These are phyloP conservation scores for Hydra vulgaris DNA, from an alignment of 30 jellyfish, hydroid and myxozoan genomes.

Conservation along the genomic window DNA sequence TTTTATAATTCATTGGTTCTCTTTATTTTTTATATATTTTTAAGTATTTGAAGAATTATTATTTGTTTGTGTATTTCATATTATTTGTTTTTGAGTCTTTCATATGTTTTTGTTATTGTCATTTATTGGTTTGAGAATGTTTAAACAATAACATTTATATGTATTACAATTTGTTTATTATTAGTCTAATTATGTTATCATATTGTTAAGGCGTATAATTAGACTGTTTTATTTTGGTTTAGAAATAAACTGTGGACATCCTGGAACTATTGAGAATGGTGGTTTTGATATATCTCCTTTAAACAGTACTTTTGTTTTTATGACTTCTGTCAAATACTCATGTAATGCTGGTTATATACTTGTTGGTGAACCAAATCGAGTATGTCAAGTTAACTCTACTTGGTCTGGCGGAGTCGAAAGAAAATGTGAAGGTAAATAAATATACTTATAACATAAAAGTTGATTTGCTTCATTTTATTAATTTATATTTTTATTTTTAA, in stretches of 20 bases:
- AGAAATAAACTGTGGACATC: slow-evolving; percentile 36
- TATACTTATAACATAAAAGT: no score
- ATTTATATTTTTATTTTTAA: neutral
- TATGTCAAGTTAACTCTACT: slow-evolving; percentile 41
- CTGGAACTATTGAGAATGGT: slow-evolving; percentile 59
- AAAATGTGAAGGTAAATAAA: slow-evolving; percentile 50
- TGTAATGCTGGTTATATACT: slow-evolving; percentile 62
- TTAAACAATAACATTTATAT: no score
- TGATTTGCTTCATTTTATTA: neutral
- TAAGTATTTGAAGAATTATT: no score
- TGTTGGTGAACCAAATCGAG: slow-evolving; percentile 34
- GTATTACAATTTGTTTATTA: no score
- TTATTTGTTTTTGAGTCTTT: no score
- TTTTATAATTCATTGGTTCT: no score
- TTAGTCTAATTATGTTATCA: no score
- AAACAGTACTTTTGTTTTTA: slow-evolving; percentile 10
- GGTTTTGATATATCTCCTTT: slow-evolving; percentile 3
- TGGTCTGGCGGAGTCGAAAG: slow-evolving; percentile 71
- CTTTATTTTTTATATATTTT: no score
- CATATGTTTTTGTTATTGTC: no score
- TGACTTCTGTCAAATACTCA: slow-evolving; percentile 39
- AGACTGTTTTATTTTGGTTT: neutral
- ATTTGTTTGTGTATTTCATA: no score
- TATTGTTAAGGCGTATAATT: no score
- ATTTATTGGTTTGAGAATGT: no score